phyloP scores from a whole-genome alignment of 1,140 invertebrate species.

The Pseudomyrmex concolor region DNA sequence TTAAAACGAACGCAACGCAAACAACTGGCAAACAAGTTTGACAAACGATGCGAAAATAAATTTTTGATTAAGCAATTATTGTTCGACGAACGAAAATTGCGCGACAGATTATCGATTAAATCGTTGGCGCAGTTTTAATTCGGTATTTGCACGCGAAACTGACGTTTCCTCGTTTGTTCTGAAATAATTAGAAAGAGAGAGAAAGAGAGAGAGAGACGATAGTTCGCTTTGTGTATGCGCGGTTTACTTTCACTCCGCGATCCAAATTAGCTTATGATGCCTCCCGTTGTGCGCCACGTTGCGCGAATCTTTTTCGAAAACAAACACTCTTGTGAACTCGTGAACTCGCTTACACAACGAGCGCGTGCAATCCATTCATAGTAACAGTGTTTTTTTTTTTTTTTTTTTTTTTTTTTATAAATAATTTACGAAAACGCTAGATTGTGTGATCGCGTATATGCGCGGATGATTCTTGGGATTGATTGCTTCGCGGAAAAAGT shows the following conservation, averaged over 20 bases:
- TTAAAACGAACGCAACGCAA: too few relatives aligned
- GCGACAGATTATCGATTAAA: not conserved
- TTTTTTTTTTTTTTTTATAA: not conserved
- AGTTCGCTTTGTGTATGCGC: slow-evolving; percentile 33
- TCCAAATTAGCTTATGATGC: slow-evolving; percentile 34
- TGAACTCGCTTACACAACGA: too few relatives aligned
- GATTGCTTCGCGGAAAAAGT: slow-evolving; percentile 46
- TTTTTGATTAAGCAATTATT: too few relatives aligned
- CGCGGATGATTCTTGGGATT: slow-evolving; percentile 30
- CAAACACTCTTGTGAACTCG: too few relatives aligned
- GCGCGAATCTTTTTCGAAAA: too few relatives aligned
- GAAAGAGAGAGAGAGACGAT: not conserved
- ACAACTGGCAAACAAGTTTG: too few relatives aligned
- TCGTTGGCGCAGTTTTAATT: not conserved
- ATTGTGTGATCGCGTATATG: slow-evolving; percentile 28
- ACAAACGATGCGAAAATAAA: too few relatives aligned
- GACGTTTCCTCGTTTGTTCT: slow-evolving; percentile 7
- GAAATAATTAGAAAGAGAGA: slow-evolving; percentile 4
- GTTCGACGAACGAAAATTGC: too few relatives aligned
- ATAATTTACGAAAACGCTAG: slow-evolving; percentile 7
- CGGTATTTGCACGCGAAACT: slow-evolving; percentile 23
- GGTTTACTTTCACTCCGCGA: slow-evolving; percentile 39
- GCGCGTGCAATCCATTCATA: not conserved
- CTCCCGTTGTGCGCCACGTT: slow-evolving; percentile 26
- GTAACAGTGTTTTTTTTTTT: not conserved